phyloP scores from a whole-genome alignment of 2,797 vertebrate species.

The Pogonophryne albipinna region DNA sequence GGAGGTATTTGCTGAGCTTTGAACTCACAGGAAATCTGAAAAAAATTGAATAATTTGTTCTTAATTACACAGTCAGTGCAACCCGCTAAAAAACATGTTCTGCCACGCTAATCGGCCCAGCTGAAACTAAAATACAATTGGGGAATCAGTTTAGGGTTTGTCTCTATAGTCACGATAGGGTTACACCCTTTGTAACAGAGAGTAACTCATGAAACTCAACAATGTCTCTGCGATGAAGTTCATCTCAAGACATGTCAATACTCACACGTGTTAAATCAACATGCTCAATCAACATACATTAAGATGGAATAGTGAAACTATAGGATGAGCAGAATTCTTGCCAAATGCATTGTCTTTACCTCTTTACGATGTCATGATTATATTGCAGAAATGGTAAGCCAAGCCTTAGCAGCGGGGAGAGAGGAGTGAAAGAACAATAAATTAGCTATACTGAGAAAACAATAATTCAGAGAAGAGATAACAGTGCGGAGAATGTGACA shows the following conservation, averaged over 20 bases:
- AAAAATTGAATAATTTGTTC: neutral
- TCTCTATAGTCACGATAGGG: slow-evolving; percentile 7
- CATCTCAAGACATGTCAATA: neutral
- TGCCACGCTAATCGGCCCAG: slow-evolving; percentile 11
- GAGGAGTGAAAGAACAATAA: slow-evolving; percentile 55
- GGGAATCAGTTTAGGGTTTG: slow-evolving; percentile 20
- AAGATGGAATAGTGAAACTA: neutral
- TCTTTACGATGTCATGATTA: slow-evolving; percentile 75
- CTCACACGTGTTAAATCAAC: neutral
- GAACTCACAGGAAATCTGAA: slow-evolving; percentile 89
- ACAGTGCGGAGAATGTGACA: neutral
- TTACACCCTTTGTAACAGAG: slow-evolving; percentile 27
- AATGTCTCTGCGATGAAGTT: neutral
- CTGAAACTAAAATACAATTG: slow-evolving; percentile 43
- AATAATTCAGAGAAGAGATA: slow-evolving; percentile 10
- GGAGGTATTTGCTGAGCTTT: slow-evolving; percentile 85
- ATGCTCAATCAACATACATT: neutral
- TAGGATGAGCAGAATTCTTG: neutral
- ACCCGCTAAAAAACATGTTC: slow-evolving; percentile 31
- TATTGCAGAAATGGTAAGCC: slow-evolving; percentile 83
- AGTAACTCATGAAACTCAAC: slow-evolving; percentile 36
- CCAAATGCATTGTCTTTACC: slow-evolving; percentile 76
- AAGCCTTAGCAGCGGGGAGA: slow-evolving; percentile 78
- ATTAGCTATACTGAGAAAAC: slow-evolving; percentile 49
- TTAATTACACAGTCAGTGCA: slow-evolving; percentile 10